Evolutionary conservation across 2,797 vertebrate species (phyloP).

Genomic region (Sebastes minor): DNA sequence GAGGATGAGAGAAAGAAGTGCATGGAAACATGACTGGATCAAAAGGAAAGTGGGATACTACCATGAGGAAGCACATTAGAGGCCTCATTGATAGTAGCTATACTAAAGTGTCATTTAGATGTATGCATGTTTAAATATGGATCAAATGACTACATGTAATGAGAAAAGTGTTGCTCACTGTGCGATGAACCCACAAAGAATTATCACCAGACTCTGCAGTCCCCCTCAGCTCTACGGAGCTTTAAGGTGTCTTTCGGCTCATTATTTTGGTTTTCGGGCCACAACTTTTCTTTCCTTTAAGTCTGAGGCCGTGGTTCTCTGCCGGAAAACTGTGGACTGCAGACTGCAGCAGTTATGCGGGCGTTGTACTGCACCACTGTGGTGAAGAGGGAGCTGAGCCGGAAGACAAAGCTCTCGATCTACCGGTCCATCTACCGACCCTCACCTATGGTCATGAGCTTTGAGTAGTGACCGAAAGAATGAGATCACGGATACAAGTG

Average conservation of each 20-base stretch:
- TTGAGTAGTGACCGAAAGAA: too few species aligned
- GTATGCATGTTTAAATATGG: constrained; percentile 4
- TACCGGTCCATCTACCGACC: too few species aligned
- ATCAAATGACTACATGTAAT: background rate
- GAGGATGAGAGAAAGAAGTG: background rate
- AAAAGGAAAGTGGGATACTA: background rate
- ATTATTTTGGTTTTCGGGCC: background rate
- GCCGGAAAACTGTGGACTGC: too few species aligned
- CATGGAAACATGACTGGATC: constrained; percentile 3
- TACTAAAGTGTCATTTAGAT: background rate
- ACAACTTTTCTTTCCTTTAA: too few species aligned
- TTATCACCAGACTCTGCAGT: background rate
- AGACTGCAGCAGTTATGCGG: too few species aligned
- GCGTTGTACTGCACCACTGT: too few species aligned
- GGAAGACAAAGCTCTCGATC: too few species aligned
- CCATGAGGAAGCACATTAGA: background rate
- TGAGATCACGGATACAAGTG: too few species aligned
- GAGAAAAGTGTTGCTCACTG: background rate
- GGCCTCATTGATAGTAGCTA: background rate
- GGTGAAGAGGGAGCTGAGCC: too few species aligned
- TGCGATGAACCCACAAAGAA: background rate
- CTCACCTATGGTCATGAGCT: too few species aligned
- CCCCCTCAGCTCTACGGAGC: background rate
- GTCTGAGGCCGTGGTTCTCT: too few species aligned
- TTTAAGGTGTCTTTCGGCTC: background rate